A percentile compares a stretch with the other conserved stretches of the same genome.
Conservation (phyloP, 2,113 vertebrate genomes). For the Abramis brama region DNA sequence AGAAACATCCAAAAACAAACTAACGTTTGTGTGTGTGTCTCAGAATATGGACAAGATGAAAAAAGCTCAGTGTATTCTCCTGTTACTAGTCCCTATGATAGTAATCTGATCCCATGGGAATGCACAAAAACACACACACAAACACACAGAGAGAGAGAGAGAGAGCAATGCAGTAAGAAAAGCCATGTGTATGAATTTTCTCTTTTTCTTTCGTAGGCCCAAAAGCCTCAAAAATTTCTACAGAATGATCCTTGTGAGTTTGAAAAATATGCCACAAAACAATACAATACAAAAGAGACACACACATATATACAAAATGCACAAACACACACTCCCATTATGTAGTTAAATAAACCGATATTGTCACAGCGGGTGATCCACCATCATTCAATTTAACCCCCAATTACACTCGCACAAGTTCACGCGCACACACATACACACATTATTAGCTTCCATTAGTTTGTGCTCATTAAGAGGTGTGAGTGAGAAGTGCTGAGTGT, state of each 20-base stretch:
- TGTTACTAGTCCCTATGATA: conserved; percentile 55
- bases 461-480: conserved; percentile 47
- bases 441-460: conserved; percentile 38
- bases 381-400: conserved; percentile 50
- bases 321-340: conserved; percentile 8
- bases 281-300: neutral
- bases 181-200: conserved; percentile 34
- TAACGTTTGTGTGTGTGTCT: conserved; percentile 33
- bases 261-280: neutral
- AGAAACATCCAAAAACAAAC: conserved; percentile 38
- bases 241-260: conserved; percentile 3
- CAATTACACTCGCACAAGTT: conserved; percentile 34
- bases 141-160: neutral
- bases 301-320: neutral
- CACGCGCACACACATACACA: conserved; percentile 28
- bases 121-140: conserved; percentile 40
- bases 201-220: neutral
- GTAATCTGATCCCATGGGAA: conserved; percentile 64
- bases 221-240: neutral
- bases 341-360: conserved; percentile 14
- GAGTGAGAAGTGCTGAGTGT: conserved; percentile 41
- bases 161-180: neutral
- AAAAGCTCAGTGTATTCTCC: conserved; percentile 49
- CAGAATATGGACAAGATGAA: conserved; percentile 49
- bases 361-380: conserved; percentile 47